These are phyloP conservation scores for Camponotus pennsylvanicus DNA, from an alignment of 1,140 invertebrate genomes.

Conservation along the genomic window DNA sequence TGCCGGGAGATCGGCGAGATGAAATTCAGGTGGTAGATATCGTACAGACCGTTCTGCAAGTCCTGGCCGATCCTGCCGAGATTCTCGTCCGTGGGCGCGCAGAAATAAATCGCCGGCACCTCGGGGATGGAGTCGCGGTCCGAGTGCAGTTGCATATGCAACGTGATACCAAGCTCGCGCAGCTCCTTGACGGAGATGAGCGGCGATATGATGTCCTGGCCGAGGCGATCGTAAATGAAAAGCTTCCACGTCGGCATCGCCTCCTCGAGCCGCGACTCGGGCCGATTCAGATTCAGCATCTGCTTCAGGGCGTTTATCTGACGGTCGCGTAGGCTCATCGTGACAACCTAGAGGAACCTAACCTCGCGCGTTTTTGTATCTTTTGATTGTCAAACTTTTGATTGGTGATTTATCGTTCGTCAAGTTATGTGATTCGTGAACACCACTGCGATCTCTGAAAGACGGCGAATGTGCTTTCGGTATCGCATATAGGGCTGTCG, in stretches of 20 bases:
- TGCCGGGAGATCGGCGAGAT: conserved; percentile 98
- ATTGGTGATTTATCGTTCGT: neutral
- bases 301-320: conserved; percentile 95
- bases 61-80: conserved; percentile 97
- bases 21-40: conserved; percentile 99
- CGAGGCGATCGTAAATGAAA: conserved; percentile 97
- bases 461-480: neutral
- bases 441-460: neutral
- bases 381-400: neutral
- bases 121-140: conserved; percentile 98
- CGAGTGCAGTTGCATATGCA: conserved; percentile 98
- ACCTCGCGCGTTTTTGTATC: neutral
- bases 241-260: conserved; percentile 98
- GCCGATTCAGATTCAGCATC: conserved; percentile 97
- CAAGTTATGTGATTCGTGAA: conserved; percentile 11
- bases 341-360: conserved; percentile 75
- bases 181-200: conserved; percentile 98
- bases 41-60: conserved; percentile 96
- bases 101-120: conserved; percentile 99
- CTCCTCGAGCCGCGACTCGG: conserved; percentile 90
- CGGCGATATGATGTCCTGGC: conserved; percentile 99
- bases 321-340: conserved; percentile 90
- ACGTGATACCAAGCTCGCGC: conserved; percentile 97
- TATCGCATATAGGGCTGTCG: conserved; percentile 3
- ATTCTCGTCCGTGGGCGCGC: conserved; percentile 99